Evolutionary conservation across 1,140 invertebrate genomes (phyloP), one percentile per base, ranked within the genome.

Genomic region (Cydia fagiglandana): DNA sequence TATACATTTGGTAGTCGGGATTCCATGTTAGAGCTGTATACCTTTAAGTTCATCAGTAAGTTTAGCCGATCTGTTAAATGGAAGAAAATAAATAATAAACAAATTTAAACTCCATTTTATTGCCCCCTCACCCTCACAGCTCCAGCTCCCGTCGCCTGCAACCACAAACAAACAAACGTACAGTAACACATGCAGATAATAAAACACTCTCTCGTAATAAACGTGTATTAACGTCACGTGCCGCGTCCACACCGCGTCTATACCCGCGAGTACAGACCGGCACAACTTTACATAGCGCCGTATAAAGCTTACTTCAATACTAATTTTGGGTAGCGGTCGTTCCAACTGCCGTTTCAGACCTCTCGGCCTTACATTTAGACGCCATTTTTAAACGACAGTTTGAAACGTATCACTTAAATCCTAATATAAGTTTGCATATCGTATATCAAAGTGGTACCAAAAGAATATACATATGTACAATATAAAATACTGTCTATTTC

Each of bases 291-390:
- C 61, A 38, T 64, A 73, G 66, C 66, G 47, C n/a, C n/a, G 64
- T 73, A 76, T 17, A 76, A 73, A 76, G 56, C 73, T 28, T 30
- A 61, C 73, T 41, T 34, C 73, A 70, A 76, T 73, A 70, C 75
- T 76, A 75, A 68, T 68, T 34, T 68, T 12, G 0, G 17, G 30
- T 15, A 38, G 12, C 13, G 15, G 5, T 38, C 28, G 13, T 30
- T 41, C 9, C 7, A 41, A 41, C 38, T 41, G 38, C 38, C 38
- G 7, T 41, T 41, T 7, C 7, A 41, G 38, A 41, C 38, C 9
- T 41, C 9, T 10, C 38, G 38, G 9, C 38, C 15, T 15, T n/a
- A n/a, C n/a, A 15, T 5, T 50, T n/a, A 50, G 47, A n/a, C 47
- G n/a, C 47, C 47, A 50, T n/a, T 50, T n/a, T 47, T 41, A 2